These are phyloP conservation scores for Tiliacea aurago DNA, from an alignment of 2,888 invertebrate species.

Conservation along the genomic window DNA sequence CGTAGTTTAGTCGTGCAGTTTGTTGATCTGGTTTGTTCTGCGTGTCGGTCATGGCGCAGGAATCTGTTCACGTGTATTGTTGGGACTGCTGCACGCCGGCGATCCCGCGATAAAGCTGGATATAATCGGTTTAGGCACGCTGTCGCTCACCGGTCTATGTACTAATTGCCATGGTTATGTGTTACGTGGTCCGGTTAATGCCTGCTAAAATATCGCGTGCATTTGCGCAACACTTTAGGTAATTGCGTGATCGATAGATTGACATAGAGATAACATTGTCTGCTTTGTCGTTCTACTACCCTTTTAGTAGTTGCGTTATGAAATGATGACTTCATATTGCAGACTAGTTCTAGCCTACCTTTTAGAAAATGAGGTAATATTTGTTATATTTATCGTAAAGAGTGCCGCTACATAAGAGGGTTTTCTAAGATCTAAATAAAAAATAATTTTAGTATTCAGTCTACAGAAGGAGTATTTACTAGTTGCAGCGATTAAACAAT, in stretches of 20 bases:
- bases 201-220: conserved; percentile 81
- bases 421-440: neutral
- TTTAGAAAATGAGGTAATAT: conserved; percentile 1
- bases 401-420: neutral
- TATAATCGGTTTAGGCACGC: conserved; percentile 87
- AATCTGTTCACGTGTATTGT: conserved; percentile 83
- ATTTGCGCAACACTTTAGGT: conserved; percentile 79
- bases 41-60: conserved; percentile 80
- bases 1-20: conserved; percentile 71
- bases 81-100: conserved; percentile 71
- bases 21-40: conserved; percentile 78
- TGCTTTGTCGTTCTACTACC: conserved; percentile 70
- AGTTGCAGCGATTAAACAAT: neutral
- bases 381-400: neutral
- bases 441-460: neutral
- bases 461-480: neutral
- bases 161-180: conserved; percentile 86
- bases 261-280: conserved; percentile 82
- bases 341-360: conserved; percentile 8
- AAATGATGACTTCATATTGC: conserved; percentile 48
- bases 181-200: conserved; percentile 82
- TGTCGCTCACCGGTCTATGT: conserved; percentile 86
- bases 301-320: conserved; percentile 62
- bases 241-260: conserved; percentile 83
- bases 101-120: conserved; percentile 83